Evolutionary conservation across 2,113 vertebrate species (phyloP), one percentile per base, ranked within the genome.

Genomic region (Alaudala cheleensis): DNA sequence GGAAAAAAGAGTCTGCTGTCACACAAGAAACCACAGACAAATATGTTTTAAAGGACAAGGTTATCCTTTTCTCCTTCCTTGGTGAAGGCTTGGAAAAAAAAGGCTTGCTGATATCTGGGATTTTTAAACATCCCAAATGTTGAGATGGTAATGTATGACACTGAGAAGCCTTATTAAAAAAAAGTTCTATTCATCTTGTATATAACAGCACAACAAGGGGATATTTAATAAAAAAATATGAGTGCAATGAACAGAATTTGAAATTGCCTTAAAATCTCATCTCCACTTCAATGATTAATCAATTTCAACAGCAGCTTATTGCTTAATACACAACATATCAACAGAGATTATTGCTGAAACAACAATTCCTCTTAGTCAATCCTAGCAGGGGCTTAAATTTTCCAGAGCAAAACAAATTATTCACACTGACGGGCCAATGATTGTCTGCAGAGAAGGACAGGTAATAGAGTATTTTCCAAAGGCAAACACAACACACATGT

Each of bases 271-370:
- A 93, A 96, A 96, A 95, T 86, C 95, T 95, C 92, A 92, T 90
- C 90, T 92, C 74, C n/a, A 45, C 64, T 88, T 95, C 0, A 6
- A 94, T 0, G 3, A 94, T 92, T 96, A 94, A 95, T 95, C 94
- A 96, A 94, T 95, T 94, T 91, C 86, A 88, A 71, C 79, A 95
- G 60, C 64, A 0, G 0, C 50, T 96, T 92, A 92, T 90, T 95
- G 85, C 92, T 95, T 93, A 93, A 95, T 90, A 78, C 67, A 64
- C 64, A 71, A 47, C 67, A 90, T 65, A 95, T 93, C 76, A 78
- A 88, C 92, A 71, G 93, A 95, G 67, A 94, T 96, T 95, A 95
- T 90, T 90, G 93, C 92, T 93, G 94, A 95, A 96, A 93, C 87
- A 94, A 96, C 78, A 95, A 91, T 94, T 94, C 50, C 61, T 97